Evolutionary conservation across 1,140 invertebrate species (phyloP).

Genomic region (Pararge aegeria): DNA sequence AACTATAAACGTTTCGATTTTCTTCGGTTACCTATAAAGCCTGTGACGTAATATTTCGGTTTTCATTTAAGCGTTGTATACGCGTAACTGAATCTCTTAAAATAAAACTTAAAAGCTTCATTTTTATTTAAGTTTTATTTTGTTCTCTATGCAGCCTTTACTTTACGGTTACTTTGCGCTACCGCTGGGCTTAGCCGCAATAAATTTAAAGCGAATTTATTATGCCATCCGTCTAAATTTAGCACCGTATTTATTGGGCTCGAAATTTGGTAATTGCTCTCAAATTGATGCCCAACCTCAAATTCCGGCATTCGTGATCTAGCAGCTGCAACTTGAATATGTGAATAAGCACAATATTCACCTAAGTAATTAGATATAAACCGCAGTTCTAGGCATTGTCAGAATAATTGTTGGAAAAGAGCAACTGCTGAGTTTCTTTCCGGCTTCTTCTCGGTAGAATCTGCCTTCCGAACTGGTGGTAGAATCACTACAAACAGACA

Average conservation of each 20-base stretch:
- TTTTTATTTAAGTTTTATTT: too few relatives aligned
- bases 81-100: too few relatives aligned
- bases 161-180: background rate
- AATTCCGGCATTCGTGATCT: background rate
- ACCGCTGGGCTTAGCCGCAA: background rate
- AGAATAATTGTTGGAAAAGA: too few relatives aligned
- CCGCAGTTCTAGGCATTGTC: background rate
- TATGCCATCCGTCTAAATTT: background rate
- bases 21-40: too few relatives aligned
- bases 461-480: too few relatives aligned
- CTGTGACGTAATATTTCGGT: too few relatives aligned
- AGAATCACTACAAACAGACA: too few relatives aligned
- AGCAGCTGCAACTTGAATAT: background rate
- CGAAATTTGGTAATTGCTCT: background rate
- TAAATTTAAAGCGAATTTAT: background rate
- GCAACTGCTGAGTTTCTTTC: too few relatives aligned
- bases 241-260: background rate
- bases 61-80: too few relatives aligned
- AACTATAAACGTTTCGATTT: too few relatives aligned
- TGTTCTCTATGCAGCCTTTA: background rate
- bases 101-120: too few relatives aligned
- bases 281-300: background rate
- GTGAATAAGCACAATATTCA: background rate
- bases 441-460: too few relatives aligned
- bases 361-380: background rate